Evolutionary conservation across 1,140 invertebrate species (phyloP).

Genomic region (Helicorthomorpha holstii): DNA sequence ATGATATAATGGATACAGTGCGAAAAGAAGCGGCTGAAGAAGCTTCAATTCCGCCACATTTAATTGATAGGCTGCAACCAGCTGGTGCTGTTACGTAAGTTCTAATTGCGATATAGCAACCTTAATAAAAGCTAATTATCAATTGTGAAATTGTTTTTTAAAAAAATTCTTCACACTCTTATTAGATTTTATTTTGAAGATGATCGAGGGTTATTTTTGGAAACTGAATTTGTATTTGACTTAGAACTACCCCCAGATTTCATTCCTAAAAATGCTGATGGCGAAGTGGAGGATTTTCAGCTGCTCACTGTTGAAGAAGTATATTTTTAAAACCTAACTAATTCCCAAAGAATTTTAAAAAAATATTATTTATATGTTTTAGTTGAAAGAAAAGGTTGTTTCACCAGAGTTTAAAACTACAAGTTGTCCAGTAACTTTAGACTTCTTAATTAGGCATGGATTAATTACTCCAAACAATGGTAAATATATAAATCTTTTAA

Average conservation of each 20-base stretch:
- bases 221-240: slow-evolving; percentile 90
- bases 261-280: slow-evolving; percentile 72
- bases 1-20: slow-evolving; percentile 68
- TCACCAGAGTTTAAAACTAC: slow-evolving; percentile 80
- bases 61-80: slow-evolving; percentile 20
- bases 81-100: slow-evolving; percentile 24
- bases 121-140: too few species aligned
- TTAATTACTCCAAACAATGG: slow-evolving; percentile 74
- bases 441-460: slow-evolving; percentile 81
- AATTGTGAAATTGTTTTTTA: background rate
- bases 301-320: slow-evolving; percentile 51
- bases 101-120: too few species aligned
- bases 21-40: slow-evolving; percentile 87
- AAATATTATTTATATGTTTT: too few species aligned
- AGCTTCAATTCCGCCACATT: slow-evolving; percentile 40
- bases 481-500: slow-evolving; percentile 25
- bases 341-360: too few species aligned
- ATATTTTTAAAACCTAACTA: too few species aligned
- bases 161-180: slow-evolving; percentile 4
- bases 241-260: slow-evolving; percentile 77
- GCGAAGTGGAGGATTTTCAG: slow-evolving; percentile 81
- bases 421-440: slow-evolving; percentile 69
- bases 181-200: slow-evolving; percentile 76
- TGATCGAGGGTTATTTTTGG: slow-evolving; percentile 77
- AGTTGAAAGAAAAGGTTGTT: slow-evolving; percentile 51